Evolutionary conservation across 2,888 invertebrate species (phyloP), one percentile per base, ranked within the genome.

Genomic region (Rhagium mordax): DNA sequence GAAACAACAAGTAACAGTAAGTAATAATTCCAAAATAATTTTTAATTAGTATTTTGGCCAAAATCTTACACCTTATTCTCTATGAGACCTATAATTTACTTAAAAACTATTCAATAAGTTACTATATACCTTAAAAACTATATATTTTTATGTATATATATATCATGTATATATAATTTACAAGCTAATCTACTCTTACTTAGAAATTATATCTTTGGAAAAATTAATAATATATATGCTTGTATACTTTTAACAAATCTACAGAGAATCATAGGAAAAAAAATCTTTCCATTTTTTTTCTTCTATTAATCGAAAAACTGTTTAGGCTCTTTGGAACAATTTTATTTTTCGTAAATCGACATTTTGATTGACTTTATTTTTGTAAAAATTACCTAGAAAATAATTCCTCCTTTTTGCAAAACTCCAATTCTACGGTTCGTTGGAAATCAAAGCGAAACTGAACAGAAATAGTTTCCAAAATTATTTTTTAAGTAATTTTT

Each of bases 21-120:
- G 10, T 33, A 33, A 33, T 33, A 33, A 13, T 33, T 33, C 10
- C 33, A 33, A 33, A 33, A 33, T 29, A 33, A 33, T 33, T 33
- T 33, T 13, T 33, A 33, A 33, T 33, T 7, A 21, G n/a, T 51
- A 65, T 70, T 77, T 77, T 75, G 77, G 77, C 77, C 77, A 77
- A 77, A 61, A 61, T 61, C 49, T 48, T 65, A 27, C 66, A 60
- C 70, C 55, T 70, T 71, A 66, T 73, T 24, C 67, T 70, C 72
- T 77, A 80, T 62, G 72, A 76, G 74, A 80, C 76, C 75, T 78
- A 77, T 68, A 48, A 70, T 70, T 71, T 74, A 24, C 76, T 78
- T 80, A 78, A 72, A 75, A 72, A 77, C 81, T 83, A 82, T 66
- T 81, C 70, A 83, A 82, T 83, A 83, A 83, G 80, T 83, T 83